Percentiles rank a stretch among this genome's conserved stretches.
These are phyloP conservation scores for Micromussa lordhowensis DNA, from an alignment of 92 coral and sea anemone species.

Conservation along the genomic window DNA sequence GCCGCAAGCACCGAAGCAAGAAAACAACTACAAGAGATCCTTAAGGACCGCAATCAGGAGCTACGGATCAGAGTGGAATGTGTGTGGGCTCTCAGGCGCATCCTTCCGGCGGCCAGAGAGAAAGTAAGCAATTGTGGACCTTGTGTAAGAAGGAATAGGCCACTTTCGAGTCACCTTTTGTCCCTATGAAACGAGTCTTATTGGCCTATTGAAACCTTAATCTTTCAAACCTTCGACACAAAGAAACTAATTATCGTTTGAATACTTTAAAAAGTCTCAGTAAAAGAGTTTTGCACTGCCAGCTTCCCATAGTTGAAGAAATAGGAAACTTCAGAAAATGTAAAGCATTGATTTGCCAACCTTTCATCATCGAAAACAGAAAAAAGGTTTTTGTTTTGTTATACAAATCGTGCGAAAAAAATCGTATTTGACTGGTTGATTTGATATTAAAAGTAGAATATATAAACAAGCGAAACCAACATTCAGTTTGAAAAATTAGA, in stretches of 20 bases:
- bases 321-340: too few species aligned
- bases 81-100: slow-evolving; percentile 91
- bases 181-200: too few species aligned
- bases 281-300: background rate
- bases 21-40: slow-evolving; percentile 32
- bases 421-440: too few species aligned
- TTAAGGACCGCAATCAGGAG: slow-evolving; percentile 25
- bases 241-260: background rate
- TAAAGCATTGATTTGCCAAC: too few species aligned
- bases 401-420: too few species aligned
- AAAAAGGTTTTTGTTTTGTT: too few species aligned
- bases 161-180: too few species aligned
- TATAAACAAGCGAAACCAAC: too few species aligned
- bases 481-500: background rate
- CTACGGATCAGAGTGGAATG: slow-evolving; percentile 73
- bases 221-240: background rate
- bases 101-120: slow-evolving; percentile 31
- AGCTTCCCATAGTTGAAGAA: background rate
- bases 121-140: slow-evolving; percentile 38
- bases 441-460: too few species aligned
- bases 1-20: slow-evolving; percentile 64
- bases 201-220: too few species aligned
- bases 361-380: too few species aligned
- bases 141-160: background rate
- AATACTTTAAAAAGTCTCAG: background rate